These are phyloP conservation scores for Yponomeuta sedellus DNA, from an alignment of 2,888 invertebrate species.

Conservation along the genomic window DNA sequence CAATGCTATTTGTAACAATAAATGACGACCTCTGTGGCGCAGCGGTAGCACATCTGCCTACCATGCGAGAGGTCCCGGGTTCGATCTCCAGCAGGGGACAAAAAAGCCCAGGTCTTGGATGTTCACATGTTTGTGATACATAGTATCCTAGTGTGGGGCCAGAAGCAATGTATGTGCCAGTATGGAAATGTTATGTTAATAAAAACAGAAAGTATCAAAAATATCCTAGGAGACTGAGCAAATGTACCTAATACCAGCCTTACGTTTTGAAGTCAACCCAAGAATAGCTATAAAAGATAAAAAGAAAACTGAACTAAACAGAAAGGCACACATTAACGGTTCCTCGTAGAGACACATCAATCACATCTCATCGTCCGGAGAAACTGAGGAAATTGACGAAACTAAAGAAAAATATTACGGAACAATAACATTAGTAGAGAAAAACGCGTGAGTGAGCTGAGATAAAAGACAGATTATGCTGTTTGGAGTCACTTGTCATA, in stretches of 20 bases:
- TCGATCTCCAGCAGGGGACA: no score
- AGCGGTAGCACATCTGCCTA: no score
- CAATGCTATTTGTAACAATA: background rate
- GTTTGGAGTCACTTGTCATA: no score
- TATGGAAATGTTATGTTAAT: no score
- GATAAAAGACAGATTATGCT: background rate
- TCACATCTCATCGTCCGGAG: conserved; percentile 37
- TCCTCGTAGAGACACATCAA: conserved; percentile 38
- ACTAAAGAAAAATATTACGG: background rate
- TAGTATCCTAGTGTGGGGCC: no score
- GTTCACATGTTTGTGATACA: no score
- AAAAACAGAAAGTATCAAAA: background rate
- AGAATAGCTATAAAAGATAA: conserved; percentile 11
- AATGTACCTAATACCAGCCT: background rate
- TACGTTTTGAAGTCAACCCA: background rate
- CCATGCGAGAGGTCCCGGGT: no score
- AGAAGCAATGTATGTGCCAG: no score
- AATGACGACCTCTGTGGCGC: no score
- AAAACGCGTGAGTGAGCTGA: background rate
- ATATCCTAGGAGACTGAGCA: background rate
- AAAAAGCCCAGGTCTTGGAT: no score
- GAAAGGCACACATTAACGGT: conserved; percentile 35
- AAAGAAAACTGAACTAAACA: conserved; percentile 10
- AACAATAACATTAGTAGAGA: background rate
- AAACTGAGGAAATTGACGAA: conserved; percentile 24